phyloP scores from a whole-genome alignment of 1,140 invertebrate species.

The Nymphalis io region DNA sequence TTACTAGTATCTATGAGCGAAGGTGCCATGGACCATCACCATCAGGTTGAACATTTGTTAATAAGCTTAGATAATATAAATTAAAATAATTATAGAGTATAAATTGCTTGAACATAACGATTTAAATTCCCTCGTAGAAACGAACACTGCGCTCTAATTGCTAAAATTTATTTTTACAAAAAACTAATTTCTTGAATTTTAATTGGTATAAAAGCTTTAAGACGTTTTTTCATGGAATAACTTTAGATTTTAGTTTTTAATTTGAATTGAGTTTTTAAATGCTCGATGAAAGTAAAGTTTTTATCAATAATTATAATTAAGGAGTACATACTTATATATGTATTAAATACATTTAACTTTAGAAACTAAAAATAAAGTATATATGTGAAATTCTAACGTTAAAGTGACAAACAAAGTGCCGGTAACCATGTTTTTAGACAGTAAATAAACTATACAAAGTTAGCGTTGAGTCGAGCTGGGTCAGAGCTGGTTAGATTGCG shows the following conservation, averaged over 20 bases:
- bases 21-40: too few species aligned
- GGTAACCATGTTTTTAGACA: background rate
- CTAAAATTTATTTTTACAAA: constrained; percentile 13
- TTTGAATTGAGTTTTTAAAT: constrained; percentile 8
- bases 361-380: too few species aligned
- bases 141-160: constrained; percentile 11
- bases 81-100: too few species aligned
- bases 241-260: constrained; percentile 14
- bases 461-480: too few species aligned
- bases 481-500: too few species aligned
- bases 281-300: background rate
- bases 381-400: too few species aligned
- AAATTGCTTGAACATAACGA: background rate
- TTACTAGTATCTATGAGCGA: too few species aligned
- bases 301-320: background rate
- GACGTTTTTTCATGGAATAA: constrained; percentile 1
- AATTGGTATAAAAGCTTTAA: constrained; percentile 17
- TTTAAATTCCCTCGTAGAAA: constrained; percentile 1
- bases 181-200: constrained; percentile 13
- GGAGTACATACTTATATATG: too few species aligned
- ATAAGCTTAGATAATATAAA: background rate
- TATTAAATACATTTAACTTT: too few species aligned
- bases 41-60: too few species aligned
- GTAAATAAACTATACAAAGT: constrained; percentile 1
- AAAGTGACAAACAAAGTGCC: background rate